Evolutionary conservation across 1,140 invertebrate genomes (phyloP).

Genomic region (Leptinotarsa lineolata): DNA sequence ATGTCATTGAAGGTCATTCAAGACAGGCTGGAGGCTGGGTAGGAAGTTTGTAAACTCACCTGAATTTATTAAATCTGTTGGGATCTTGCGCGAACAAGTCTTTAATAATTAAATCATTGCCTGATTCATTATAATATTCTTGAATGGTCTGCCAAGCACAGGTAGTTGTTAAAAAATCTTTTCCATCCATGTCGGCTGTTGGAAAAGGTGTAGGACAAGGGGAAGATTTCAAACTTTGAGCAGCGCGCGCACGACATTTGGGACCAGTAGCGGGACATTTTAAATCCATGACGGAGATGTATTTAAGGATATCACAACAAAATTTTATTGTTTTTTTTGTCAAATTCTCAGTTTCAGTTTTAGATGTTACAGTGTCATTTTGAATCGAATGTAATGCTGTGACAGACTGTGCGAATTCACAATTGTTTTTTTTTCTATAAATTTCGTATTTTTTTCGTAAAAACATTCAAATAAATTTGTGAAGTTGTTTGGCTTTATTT

Average conservation of each 20-base stretch:
- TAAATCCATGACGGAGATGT: conserved; percentile 12
- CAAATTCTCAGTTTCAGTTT: no score
- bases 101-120: conserved; percentile 74
- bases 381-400: no score
- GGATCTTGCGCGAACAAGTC: conserved; percentile 77
- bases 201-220: not conserved
- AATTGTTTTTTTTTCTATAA: no score
- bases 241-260: conserved; percentile 33
- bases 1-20: conserved; percentile 41
- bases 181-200: conserved; percentile 36
- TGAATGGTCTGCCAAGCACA: conserved; percentile 72
- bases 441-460: no score
- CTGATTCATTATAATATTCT: conserved; percentile 70
- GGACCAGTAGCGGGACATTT: conserved; percentile 33
- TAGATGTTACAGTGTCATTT: no score
- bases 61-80: conserved; percentile 79
- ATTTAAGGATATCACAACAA: no score
- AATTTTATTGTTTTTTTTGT: no score
- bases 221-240: no score
- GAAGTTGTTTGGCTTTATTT: no score
- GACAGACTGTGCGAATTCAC: no score
- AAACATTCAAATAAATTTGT: no score
- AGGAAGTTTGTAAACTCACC: conserved; percentile 60
- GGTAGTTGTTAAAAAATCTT: conserved; percentile 63
- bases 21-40: not conserved